Percentiles rank a stretch among this genome's conserved stretches.
Conservation (phyloP, 92 coral and sea anemone species). For the Porites cylindrica region DNA sequence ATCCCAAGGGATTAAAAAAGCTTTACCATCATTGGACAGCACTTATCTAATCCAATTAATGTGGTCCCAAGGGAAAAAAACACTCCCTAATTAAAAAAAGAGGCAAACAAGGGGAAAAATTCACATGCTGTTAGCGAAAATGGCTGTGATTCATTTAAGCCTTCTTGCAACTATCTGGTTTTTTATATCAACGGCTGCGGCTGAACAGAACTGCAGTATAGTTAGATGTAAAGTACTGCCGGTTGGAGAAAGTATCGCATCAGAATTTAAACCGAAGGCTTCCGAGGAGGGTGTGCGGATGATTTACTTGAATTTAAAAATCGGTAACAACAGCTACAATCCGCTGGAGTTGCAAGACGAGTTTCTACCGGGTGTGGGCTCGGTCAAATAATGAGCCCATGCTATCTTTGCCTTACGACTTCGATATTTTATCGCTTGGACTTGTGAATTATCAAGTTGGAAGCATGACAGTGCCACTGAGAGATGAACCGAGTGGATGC, state of each 20-base stretch:
- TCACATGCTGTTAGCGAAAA: too few relatives aligned
- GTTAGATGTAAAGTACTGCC: neutral
- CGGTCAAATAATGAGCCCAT: neutral
- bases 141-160: too few relatives aligned
- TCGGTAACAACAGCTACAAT: neutral
- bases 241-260: neutral
- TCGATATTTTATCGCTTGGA: constrained; percentile 14
- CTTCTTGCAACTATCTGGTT: too few relatives aligned
- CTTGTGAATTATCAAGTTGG: constrained; percentile 16
- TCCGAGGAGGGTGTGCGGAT: constrained; percentile 6
- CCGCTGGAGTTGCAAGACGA: constrained; percentile 3
- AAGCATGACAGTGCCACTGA: neutral
- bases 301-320: neutral
- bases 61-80: neutral
- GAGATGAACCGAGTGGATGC: constrained; percentile 33
- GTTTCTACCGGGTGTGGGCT: constrained; percentile 15
- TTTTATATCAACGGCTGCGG: too few relatives aligned
- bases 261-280: neutral
- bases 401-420: constrained; percentile 20
- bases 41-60: too few relatives aligned
- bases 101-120: too few relatives aligned
- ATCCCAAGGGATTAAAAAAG: too few relatives aligned
- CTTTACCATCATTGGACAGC: too few relatives aligned
- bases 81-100: too few relatives aligned
- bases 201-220: too few relatives aligned